phyloP scores from a whole-genome alignment of 2,113 vertebrate species.

The Phaetusa simplex region DNA sequence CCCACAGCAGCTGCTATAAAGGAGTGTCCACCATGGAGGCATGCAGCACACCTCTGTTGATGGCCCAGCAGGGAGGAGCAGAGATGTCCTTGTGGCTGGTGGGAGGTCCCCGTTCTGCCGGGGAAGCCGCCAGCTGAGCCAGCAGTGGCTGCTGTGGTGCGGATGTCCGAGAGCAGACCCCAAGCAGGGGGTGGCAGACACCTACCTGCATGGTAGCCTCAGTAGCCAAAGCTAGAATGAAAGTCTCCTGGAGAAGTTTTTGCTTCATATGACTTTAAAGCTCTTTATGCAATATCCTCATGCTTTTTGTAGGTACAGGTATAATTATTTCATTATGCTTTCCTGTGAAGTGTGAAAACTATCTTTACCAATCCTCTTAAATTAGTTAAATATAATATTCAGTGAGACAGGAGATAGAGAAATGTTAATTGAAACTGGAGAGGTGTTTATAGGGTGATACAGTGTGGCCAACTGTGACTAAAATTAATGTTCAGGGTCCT shows the following conservation, averaged over 20 bases:
- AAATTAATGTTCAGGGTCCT: slow-evolving; percentile 76
- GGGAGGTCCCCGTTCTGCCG: too few relatives aligned
- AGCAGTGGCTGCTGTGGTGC: neutral
- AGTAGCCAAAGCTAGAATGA: neutral
- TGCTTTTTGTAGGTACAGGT: slow-evolving; percentile 76
- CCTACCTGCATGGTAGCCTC: neutral
- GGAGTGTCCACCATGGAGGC: fast-evolving
- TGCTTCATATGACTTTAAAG: slow-evolving; percentile 55
- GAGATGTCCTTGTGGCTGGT: fast-evolving
- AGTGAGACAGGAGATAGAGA: slow-evolving; percentile 76
- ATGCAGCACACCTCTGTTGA: neutral
- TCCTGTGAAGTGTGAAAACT: slow-evolving; percentile 87
- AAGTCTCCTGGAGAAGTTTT: slow-evolving; percentile 35
- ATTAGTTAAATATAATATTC: slow-evolving; percentile 84
- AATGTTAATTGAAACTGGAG: slow-evolving; percentile 83
- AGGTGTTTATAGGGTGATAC: slow-evolving; percentile 80
- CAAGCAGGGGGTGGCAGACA: neutral
- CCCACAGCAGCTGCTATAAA: fast-evolving
- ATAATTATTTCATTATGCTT: slow-evolving; percentile 86
- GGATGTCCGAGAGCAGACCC: neutral
- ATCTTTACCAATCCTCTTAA: slow-evolving; percentile 81
- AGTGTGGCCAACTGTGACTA: slow-evolving; percentile 77
- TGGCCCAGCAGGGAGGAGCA: fast-evolving
- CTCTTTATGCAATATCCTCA: slow-evolving; percentile 77
- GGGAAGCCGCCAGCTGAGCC: neutral